These are phyloP conservation scores for Apaloderma vittatum DNA, from an alignment of 2,113 vertebrate genomes.

Conservation along the genomic window DNA sequence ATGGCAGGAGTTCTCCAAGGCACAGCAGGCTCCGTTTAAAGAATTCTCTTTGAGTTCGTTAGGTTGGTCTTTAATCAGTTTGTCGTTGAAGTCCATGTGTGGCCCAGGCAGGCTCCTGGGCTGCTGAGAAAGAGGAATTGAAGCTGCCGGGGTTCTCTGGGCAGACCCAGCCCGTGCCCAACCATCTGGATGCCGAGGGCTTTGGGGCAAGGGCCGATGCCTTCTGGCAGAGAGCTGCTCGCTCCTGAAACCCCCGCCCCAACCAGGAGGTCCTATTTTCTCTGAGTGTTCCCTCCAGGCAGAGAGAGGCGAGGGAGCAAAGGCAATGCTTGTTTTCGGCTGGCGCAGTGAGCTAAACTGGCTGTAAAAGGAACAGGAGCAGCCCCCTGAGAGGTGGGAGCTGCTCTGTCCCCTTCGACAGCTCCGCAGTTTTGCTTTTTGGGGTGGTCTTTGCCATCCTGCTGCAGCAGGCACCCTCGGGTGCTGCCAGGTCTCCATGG, in stretches of 20 bases:
- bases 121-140: not conserved
- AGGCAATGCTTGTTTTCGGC: not conserved
- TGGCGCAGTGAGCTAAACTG: not conserved
- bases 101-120: slow-evolving; percentile 29
- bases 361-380: not conserved
- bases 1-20: slow-evolving; percentile 66
- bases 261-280: not conserved
- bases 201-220: not conserved
- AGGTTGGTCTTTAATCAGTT: slow-evolving; percentile 56
- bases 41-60: slow-evolving; percentile 67
- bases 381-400: rapidly evolving
- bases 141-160: not conserved
- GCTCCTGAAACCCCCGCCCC: not conserved
- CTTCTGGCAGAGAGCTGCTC: not conserved
- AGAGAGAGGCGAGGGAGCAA: not conserved
- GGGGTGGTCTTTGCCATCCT: not conserved
- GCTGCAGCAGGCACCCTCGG: rapidly evolving
- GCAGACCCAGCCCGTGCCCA: rapidly evolving
- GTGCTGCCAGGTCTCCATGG: not conserved
- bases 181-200: not conserved
- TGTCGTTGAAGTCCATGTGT: slow-evolving; percentile 31
- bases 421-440: not conserved
- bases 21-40: slow-evolving; percentile 51
- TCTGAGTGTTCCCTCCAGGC: not conserved
- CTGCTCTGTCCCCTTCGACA: rapidly evolving